Evolutionary conservation across 2,797 vertebrate species (phyloP), one percentile per base, ranked within the genome.

Genomic region (Mionectes olivaceus): DNA sequence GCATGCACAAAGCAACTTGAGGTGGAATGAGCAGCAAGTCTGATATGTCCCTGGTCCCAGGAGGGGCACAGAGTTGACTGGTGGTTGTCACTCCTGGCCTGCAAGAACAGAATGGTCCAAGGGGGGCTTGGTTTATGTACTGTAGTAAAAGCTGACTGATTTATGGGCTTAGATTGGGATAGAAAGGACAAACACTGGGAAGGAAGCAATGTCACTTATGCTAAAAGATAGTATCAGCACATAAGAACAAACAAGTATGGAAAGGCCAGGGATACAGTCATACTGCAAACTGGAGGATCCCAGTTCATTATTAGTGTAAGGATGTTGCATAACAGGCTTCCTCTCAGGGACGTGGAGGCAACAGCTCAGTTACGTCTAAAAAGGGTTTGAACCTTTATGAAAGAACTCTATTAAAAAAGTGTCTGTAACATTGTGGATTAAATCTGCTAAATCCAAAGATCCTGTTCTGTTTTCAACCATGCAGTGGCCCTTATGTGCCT

Each of bases 371-470:
- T 82, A 81, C 33, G 41, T 71, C 52, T 60, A 33, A 33, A 90
- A 89, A 47, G 44, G 13, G 2, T 24, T 49, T 56, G 41, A 88
- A 60, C 56, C 4, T 84, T 79, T 76, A 74, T 63, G 74, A 69
- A 94, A 88, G 4, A 0, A 71, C 65, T 78, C 41, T 65, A 60
- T 88, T 83, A 1, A 61, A 81, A 69, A 75, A 56, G 8, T 19
- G 10, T 43, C 61, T 78, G 55, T 71, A 94, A 86, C 61, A 81
- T 76, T 60, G 78, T 39, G 67, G 61, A 50, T 90, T 94, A 93
- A 65, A 90, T 76, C 46, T 71, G 76, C 22, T 83, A 91, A 91
- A 3, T 94, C 76, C 65, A 52, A 93, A 94, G 83, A 86, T 90
- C 87, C 85, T 88, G 44, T 41, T 25, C 79, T 79, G 28, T 85